Conservation (phyloP, 1,140 invertebrate species). For the Diplogasteroides magnus region DNA sequence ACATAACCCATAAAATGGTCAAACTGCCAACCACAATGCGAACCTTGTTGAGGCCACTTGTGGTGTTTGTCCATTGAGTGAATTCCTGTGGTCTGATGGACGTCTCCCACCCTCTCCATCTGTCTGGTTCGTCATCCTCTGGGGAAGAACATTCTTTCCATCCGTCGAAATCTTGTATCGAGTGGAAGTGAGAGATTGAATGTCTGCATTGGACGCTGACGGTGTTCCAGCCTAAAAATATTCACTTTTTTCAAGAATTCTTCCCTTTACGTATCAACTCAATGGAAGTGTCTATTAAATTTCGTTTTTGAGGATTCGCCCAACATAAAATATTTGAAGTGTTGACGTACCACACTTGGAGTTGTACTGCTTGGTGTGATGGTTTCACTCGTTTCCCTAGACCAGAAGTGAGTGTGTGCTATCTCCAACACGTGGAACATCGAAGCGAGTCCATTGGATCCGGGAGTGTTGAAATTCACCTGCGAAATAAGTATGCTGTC, state of each 20-base stretch:
- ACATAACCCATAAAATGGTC: too few relatives aligned
- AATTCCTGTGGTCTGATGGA: too few relatives aligned
- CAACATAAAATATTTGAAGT: too few relatives aligned
- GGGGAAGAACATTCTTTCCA: neutral
- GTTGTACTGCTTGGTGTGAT: slow-evolving; percentile 48
- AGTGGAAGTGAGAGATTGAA: slow-evolving; percentile 7
- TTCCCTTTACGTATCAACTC: too few relatives aligned
- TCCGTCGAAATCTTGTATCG: neutral
- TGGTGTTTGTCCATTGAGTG: too few relatives aligned
- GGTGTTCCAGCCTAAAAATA: slow-evolving; percentile 41
- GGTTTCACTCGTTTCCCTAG: slow-evolving; percentile 66
- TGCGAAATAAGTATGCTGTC: slow-evolving; percentile 62
- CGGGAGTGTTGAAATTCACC: slow-evolving; percentile 83
- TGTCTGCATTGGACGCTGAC: slow-evolving; percentile 36
- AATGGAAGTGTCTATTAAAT: too few relatives aligned
- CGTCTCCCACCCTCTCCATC: too few relatives aligned
- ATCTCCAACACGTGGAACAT: slow-evolving; percentile 75
- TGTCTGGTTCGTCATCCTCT: neutral
- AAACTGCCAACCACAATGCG: too few relatives aligned
- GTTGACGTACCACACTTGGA: slow-evolving; percentile 48
- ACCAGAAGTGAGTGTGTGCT: slow-evolving; percentile 96
- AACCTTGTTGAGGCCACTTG: too few relatives aligned
- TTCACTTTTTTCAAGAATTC: neutral
- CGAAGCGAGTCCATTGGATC: slow-evolving; percentile 91
- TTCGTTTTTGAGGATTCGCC: too few relatives aligned